Evolutionary conservation across 2,797 vertebrate genomes (phyloP).

Genomic region (Peromyscus eremicus): DNA sequence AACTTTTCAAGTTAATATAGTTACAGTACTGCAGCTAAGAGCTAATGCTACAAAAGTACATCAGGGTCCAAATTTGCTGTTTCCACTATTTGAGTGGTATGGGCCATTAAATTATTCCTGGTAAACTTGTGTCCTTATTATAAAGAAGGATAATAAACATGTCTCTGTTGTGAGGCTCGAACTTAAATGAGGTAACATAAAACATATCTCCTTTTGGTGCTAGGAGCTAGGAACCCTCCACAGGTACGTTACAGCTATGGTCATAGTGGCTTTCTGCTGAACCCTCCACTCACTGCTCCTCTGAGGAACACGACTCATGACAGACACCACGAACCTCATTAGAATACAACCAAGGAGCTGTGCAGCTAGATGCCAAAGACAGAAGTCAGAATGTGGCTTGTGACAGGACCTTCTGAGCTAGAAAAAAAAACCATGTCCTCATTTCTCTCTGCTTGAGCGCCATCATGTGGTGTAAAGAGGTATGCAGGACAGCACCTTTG

Average conservation of each 20-base stretch:
- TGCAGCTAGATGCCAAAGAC: neutral
- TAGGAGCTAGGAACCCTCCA: neutral
- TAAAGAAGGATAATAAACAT: constrained; percentile 2
- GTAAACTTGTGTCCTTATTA: neutral
- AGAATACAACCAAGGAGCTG: neutral
- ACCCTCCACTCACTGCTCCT: neutral
- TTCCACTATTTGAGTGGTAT: neutral
- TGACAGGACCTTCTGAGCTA: neutral
- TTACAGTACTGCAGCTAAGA: neutral
- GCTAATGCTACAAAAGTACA: neutral
- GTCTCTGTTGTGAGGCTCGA: neutral
- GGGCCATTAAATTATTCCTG: neutral
- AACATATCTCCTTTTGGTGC: neutral
- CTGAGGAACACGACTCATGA: neutral
- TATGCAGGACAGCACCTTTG: neutral
- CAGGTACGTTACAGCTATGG: too few species aligned
- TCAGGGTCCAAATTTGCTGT: neutral
- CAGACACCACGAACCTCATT: neutral
- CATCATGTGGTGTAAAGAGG: constrained; percentile 22
- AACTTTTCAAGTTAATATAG: neutral
- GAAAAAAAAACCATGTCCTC: neutral
- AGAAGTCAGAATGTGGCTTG: neutral
- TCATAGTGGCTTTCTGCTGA: neutral
- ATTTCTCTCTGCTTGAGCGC: neutral
- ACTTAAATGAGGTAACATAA: neutral